Percentiles rank a stretch among this genome's conserved stretches.
Evolutionary conservation across 1,140 invertebrate species (phyloP).

Genomic region (Hylyphantes graminicola): DNA sequence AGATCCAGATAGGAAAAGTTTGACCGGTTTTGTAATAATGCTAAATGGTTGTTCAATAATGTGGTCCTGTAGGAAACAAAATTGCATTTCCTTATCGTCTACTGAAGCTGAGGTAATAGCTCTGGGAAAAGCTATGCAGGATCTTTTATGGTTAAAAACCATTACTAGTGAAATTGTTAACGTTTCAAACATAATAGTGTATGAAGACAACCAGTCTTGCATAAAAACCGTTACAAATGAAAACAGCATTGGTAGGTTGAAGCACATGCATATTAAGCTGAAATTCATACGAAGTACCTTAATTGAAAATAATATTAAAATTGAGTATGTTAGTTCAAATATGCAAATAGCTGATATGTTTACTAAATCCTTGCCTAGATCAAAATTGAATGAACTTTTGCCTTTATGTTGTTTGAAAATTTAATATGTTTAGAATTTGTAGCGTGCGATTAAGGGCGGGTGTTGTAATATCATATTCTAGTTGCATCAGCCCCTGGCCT

Average conservation of each 20-base stretch:
- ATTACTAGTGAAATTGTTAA: not conserved
- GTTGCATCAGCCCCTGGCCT: too few species aligned
- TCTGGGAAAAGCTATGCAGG: slow-evolving; percentile 6
- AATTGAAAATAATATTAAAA: not conserved
- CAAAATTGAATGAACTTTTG: slow-evolving; percentile 11
- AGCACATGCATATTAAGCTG: slow-evolving; percentile 5
- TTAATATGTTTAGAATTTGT: too few species aligned
- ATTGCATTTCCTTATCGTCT: slow-evolving; percentile 14
- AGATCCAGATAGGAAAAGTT: not conserved
- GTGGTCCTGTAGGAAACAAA: slow-evolving; percentile 18
- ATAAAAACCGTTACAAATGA: slow-evolving; percentile 7
- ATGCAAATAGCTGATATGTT: slow-evolving; percentile 18
- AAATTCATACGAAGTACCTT: not conserved
- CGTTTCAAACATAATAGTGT: slow-evolving; percentile 1
- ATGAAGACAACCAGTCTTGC: slow-evolving; percentile 9
- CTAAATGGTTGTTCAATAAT: not conserved
- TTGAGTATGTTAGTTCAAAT: not conserved
- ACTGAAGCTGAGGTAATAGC: slow-evolving; percentile 29
- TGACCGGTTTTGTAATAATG: slow-evolving; percentile 9
- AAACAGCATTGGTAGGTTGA: not conserved
- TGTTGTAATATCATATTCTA: too few species aligned
- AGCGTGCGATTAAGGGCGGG: too few species aligned
- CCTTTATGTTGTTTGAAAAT: too few species aligned
- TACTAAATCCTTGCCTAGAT: not conserved
- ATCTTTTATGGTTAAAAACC: slow-evolving; percentile 6